Percentiles rank a stretch among this genome's conserved stretches.
Evolutionary conservation across 1,140 invertebrate species (phyloP).

Genomic region (Monomorium pharaonis): DNA sequence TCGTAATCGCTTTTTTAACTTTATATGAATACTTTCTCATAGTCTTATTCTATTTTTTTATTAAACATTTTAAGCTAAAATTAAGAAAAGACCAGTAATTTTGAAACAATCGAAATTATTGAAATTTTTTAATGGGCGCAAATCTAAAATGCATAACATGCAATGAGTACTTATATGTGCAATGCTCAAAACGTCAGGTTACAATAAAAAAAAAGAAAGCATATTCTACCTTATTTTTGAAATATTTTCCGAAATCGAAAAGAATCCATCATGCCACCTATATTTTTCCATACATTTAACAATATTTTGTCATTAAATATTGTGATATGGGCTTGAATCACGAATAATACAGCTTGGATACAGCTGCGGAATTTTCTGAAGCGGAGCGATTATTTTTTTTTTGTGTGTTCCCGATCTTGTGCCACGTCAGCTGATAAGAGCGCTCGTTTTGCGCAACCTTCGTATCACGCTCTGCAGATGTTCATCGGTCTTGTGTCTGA

Average conservation of each 20-base stretch:
- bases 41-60: neutral
- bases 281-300: neutral
- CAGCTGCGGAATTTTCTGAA: conserved; percentile 19
- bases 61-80: neutral
- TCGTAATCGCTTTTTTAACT: neutral
- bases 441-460: conserved; percentile 36
- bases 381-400: conserved; percentile 26
- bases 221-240: neutral
- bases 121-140: neutral
- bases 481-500: conserved; percentile 35
- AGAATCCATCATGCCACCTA: neutral
- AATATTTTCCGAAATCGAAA: neutral
- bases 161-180: neutral
- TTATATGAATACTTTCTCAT: neutral
- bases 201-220: neutral
- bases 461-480: conserved; percentile 19
- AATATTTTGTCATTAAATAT: neutral
- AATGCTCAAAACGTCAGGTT: neutral
- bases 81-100: neutral
- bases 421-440: conserved; percentile 39
- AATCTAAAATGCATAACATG: neutral
- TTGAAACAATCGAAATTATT: neutral
- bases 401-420: conserved; percentile 25
- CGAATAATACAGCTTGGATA: conserved; percentile 8
- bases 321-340: neutral